These are phyloP conservation scores for Apomyelois bistriatella DNA, from an alignment of 2,888 invertebrate genomes.

Conservation along the genomic window DNA sequence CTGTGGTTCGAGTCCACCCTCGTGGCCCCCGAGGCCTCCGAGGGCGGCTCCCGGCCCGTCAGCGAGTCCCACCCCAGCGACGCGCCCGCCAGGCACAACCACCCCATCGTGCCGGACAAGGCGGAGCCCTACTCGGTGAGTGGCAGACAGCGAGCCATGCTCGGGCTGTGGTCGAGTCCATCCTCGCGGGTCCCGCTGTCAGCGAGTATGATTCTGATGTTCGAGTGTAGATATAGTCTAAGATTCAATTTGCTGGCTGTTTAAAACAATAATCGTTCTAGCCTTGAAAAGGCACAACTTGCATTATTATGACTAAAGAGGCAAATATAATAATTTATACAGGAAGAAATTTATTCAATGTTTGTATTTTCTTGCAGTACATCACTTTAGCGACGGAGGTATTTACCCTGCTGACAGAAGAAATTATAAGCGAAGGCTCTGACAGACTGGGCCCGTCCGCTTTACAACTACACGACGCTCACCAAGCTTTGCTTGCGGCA, in stretches of 20 bases:
- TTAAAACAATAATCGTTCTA: no score
- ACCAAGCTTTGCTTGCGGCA: constrained; percentile 92
- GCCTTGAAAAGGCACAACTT: no score
- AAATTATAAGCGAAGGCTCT: constrained; percentile 87
- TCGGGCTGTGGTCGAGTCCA: no score
- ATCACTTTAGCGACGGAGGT: constrained; percentile 92
- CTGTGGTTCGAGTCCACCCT: constrained; percentile 97
- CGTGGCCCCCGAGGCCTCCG: constrained; percentile 85
- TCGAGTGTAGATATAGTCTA: no score
- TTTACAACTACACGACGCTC: constrained; percentile 89
- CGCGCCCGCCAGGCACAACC: constrained; percentile 54
- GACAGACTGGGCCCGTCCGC: constrained; percentile 75
- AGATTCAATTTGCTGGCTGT: no score
- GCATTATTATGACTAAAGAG: no score
- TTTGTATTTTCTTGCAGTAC: constrained; percentile 77
- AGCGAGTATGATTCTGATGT: no score
- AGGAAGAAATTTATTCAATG: background rate
- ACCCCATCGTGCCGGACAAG: constrained; percentile 71
- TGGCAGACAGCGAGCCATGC: no score
- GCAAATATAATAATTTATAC: no score
- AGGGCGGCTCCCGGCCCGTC: constrained; percentile 50
- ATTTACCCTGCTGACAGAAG: constrained; percentile 90
- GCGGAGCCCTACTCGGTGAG: constrained; percentile 75
- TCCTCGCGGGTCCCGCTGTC: no score
- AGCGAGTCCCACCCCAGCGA: constrained; percentile 75